Conservation (phyloP, 2,113 vertebrate genomes). For the Lutjanus erythropterus region DNA sequence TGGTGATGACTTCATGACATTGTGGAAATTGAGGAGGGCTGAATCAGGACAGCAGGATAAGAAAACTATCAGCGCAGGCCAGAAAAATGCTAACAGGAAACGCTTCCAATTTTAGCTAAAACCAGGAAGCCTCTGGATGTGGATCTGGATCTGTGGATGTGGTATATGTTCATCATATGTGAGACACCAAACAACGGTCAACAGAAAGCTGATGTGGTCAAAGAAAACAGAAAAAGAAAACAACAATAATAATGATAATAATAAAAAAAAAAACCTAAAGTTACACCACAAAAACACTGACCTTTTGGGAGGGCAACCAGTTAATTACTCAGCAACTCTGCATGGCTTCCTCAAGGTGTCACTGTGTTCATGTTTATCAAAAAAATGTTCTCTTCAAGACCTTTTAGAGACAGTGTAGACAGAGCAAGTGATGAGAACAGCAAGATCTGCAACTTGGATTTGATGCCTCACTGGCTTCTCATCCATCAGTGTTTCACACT, state of each 20-base stretch:
- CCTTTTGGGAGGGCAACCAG: too few relatives aligned
- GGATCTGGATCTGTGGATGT: too few relatives aligned
- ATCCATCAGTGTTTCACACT: neutral
- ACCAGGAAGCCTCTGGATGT: neutral
- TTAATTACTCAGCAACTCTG: neutral
- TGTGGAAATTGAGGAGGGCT: neutral
- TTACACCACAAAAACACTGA: neutral
- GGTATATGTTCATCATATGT: too few relatives aligned
- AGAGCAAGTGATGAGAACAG: neutral
- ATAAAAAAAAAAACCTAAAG: too few relatives aligned
- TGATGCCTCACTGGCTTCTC: conserved; percentile 7
- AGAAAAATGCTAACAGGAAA: conserved; percentile 20
- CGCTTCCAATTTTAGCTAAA: neutral
- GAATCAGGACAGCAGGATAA: neutral
- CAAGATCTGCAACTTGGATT: neutral
- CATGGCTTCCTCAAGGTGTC: conserved; percentile 14
- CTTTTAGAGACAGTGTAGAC: neutral
- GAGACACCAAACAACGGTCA: neutral
- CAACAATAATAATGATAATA: accelerated
- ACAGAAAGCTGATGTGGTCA: too few relatives aligned
- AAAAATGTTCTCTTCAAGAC: neutral
- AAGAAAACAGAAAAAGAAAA: neutral
- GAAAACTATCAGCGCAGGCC: neutral
- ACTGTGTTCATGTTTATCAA: conserved; percentile 2
- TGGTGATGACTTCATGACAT: neutral